Conservation (phyloP, 2,888 invertebrate genomes). For the Lepetodrilus schrolli region DNA sequence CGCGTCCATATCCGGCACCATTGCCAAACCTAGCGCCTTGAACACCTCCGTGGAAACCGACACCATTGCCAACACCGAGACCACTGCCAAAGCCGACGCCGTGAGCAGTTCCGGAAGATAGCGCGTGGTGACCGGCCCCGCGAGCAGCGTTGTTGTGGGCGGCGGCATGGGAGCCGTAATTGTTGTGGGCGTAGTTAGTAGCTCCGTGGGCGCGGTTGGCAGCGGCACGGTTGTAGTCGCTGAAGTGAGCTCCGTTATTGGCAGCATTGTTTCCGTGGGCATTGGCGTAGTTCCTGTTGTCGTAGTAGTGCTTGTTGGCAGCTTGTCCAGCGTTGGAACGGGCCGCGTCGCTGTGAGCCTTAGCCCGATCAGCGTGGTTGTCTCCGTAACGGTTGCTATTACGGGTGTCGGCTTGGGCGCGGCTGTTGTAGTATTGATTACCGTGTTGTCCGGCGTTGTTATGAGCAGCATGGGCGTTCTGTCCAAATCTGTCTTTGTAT, state of each 20-base stretch:
- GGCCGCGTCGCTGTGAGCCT: not conserved
- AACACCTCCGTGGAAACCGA: not conserved
- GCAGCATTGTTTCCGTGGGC: not conserved
- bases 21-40: not conserved
- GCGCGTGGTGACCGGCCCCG: not conserved
- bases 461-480: not conserved
- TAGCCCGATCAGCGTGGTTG: not conserved
- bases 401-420: not conserved
- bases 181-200: not conserved
- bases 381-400: not conserved
- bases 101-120: too few species aligned
- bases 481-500: constrained; percentile 20
- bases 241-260: not conserved
- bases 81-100: not conserved
- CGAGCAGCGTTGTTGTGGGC: not conserved
- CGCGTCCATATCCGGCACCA: not conserved
- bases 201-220: not conserved
- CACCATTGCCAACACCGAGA: not conserved
- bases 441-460: not conserved
- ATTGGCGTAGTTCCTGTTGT: not conserved
- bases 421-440: not conserved
- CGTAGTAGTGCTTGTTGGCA: not conserved
- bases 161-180: not conserved
- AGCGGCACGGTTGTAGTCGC: not conserved
- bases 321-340: not conserved